phyloP scores from a whole-genome alignment of 2,888 invertebrate species.

The Plusia festucae region DNA sequence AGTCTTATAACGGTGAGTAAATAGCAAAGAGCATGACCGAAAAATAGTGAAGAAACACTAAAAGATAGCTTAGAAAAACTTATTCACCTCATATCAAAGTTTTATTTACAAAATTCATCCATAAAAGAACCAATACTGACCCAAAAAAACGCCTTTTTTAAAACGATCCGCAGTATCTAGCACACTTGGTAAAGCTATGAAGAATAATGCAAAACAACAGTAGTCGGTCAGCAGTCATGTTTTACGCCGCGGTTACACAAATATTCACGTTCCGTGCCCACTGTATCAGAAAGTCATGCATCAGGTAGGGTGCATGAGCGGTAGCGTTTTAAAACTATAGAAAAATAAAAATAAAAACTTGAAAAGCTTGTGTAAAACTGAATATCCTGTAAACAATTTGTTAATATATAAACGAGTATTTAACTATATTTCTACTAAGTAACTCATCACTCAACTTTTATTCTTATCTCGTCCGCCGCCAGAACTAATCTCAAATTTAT shows the following conservation, averaged over 20 bases:
- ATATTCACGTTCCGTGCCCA: slow-evolving; percentile 74
- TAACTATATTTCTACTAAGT: no score
- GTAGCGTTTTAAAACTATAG: slow-evolving; percentile 2
- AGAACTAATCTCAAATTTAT: no score
- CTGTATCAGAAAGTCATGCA: slow-evolving; percentile 84
- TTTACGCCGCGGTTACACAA: slow-evolving; percentile 74
- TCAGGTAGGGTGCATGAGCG: slow-evolving; percentile 45
- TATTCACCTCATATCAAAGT: neutral
- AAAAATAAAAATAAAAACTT: no score
- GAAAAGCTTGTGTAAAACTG: no score
- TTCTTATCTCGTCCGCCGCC: no score
- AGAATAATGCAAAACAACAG: slow-evolving; percentile 51
- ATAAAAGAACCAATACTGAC: slow-evolving; percentile 22
- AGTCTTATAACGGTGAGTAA: no score
- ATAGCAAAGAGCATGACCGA: no score
- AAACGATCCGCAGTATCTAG: slow-evolving; percentile 44
- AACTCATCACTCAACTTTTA: no score
- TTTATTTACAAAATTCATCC: neutral
- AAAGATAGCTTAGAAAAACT: neutral
- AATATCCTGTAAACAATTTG: no score
- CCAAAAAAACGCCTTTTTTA: slow-evolving; percentile 30
- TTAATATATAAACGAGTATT: no score
- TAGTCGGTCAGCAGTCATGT: slow-evolving; percentile 69
- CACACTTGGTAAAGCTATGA: slow-evolving; percentile 51
- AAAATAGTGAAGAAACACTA: no score